Evolutionary conservation across 2,797 vertebrate species (phyloP).

Genomic region (Falco berigora): DNA sequence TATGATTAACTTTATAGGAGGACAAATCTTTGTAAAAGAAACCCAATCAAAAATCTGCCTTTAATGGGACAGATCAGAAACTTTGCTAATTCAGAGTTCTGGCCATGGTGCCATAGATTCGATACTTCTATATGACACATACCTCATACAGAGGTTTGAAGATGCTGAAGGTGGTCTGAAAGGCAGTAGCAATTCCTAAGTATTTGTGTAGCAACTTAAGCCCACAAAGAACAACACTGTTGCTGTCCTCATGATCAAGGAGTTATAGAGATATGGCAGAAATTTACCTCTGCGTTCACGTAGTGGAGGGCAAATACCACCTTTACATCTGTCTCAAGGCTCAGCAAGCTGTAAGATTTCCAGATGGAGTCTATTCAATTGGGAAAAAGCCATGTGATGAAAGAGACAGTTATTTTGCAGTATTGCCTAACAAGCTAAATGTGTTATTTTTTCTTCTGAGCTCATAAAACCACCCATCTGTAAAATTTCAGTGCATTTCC

Average conservation of each 20-base stretch:
- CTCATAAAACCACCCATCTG: conserved; percentile 12
- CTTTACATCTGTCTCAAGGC: neutral
- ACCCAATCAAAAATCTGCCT: neutral
- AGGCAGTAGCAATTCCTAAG: neutral
- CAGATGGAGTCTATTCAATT: neutral
- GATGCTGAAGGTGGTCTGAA: neutral
- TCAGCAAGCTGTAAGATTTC: neutral
- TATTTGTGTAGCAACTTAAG: neutral
- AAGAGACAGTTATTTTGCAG: neutral
- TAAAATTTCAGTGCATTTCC: conserved; percentile 41
- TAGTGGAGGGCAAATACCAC: neutral
- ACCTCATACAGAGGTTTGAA: neutral
- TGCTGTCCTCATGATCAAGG: neutral
- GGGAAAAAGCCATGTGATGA: neutral
- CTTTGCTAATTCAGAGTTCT: neutral
- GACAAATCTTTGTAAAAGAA: neutral
- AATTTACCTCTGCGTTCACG: neutral
- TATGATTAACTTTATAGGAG: neutral
- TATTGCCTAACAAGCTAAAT: neutral
- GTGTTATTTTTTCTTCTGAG: neutral
- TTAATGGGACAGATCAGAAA: neutral
- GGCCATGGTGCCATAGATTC: neutral
- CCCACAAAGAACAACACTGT: neutral
- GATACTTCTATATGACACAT: accelerated
- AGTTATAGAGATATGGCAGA: neutral